These are phyloP conservation scores for Cardiocondyla obscurior DNA, from an alignment of 1,140 invertebrate species.

Conservation along the genomic window DNA sequence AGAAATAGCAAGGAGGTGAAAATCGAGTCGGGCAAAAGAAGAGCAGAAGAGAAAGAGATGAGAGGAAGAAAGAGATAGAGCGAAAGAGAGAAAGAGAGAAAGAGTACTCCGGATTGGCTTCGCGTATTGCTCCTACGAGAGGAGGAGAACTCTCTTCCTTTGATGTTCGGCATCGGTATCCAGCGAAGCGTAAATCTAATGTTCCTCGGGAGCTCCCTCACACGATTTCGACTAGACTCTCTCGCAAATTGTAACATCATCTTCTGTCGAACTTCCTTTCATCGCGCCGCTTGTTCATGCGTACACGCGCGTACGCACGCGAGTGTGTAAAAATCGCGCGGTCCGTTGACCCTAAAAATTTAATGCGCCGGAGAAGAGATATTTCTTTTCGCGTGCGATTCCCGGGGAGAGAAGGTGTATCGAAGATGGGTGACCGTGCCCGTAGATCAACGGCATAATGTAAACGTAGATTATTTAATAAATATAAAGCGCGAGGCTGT, in stretches of 20 bases:
- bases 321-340: conserved; percentile 10
- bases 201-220: conserved; percentile 26
- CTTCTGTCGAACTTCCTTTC: conserved; percentile 59
- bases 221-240: conserved; percentile 46
- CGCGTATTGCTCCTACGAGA: background rate
- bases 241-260: conserved; percentile 58
- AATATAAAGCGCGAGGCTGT: background rate
- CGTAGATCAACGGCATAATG: background rate
- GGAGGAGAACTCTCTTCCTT: conserved; percentile 39
- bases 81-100: background rate
- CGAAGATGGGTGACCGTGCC: background rate
- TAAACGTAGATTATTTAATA: background rate
- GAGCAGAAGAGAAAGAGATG: background rate
- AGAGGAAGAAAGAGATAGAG: background rate
- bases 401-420: background rate
- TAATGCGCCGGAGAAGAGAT: conserved; percentile 1
- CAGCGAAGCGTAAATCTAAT: conserved; percentile 52
- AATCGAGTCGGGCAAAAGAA: no score
- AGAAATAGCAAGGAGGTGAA: background rate
- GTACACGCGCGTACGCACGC: background rate
- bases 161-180: conserved; percentile 58
- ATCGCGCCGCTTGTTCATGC: conserved; percentile 34
- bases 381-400: background rate
- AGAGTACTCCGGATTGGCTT: conserved; percentile 1
- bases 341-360: background rate